Evolutionary conservation across 2,888 invertebrate species (phyloP).

Genomic region (Amphipyra berbera): DNA sequence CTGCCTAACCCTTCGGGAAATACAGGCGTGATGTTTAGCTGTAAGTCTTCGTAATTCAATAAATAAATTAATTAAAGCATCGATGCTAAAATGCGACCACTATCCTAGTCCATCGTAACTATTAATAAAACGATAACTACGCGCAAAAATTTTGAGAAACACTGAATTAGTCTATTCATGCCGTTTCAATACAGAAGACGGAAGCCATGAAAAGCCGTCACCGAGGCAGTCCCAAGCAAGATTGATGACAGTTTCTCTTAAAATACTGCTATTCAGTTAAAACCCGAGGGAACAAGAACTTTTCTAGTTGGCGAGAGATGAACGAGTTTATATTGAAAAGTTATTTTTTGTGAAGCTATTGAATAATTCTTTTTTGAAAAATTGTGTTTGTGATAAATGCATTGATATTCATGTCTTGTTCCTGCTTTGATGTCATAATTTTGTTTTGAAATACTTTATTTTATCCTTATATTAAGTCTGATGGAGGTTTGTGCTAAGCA

Average conservation of each 20-base stretch:
- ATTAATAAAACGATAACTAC: conserved; percentile 11
- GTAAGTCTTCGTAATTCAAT: too few species aligned
- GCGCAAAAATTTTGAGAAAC: conserved; percentile 56
- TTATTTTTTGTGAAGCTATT: conserved; percentile 27
- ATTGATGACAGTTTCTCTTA: conserved; percentile 78
- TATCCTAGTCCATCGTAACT: too few species aligned
- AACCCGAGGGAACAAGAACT: conserved; percentile 68
- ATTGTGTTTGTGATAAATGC: too few species aligned
- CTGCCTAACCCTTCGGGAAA: too few species aligned
- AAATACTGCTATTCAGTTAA: conserved; percentile 73
- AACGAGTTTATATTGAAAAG: conserved; percentile 44
- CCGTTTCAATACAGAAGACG: conserved; percentile 67
- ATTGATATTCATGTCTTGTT: conserved; percentile 2
- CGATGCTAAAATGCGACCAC: too few species aligned
- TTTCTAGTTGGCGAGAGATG: conserved; percentile 61
- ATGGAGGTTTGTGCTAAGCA: too few species aligned
- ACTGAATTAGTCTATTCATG: conserved; percentile 68
- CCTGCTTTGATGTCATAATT: too few species aligned
- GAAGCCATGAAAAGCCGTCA: conserved; percentile 75
- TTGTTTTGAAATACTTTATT: too few species aligned
- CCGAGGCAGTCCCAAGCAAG: conserved; percentile 72
- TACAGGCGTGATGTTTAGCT: too few species aligned
- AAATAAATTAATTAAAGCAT: too few species aligned
- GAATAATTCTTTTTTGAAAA: conserved; percentile 21
- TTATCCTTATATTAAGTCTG: too few species aligned